Base-by-base conservation (phyloP, 2,888 invertebrate species). In the Neelides folsomi region DNA sequence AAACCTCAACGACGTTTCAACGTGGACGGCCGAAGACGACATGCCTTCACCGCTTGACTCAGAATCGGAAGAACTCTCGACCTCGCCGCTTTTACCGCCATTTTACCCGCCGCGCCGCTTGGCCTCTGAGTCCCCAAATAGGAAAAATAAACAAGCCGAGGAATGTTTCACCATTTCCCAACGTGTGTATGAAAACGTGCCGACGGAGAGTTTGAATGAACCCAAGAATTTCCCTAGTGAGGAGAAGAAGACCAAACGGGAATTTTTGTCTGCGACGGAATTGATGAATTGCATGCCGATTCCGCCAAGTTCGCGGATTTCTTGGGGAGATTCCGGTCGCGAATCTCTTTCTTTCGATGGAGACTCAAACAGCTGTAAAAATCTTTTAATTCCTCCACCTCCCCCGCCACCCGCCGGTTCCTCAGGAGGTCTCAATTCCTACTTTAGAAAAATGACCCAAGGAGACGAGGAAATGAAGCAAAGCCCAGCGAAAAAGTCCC, bases 301-400 rank as follows among this genome's bases (percentile, higher is more conserved):
- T 27, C 61, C 61, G 15, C 63, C 63, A 7, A 60, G 60, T 2
- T 60, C 60, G 5, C 37, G 63, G 42, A 57, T 60, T 15, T 62
- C 61, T 18, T 63, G 63, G 63, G 63, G 55, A 10, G 63, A 63
- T 42, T 55, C 55, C 48, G 63, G 63, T 1, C 38, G 63, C 19
- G 63, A 63, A 50, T 60, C 60, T 53, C 38, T 63, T 20, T 62
- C 61, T 56, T 63, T 63, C 53, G 63, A 63, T 53, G 63, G 63
- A 8, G 63, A 63, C 36, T 57, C 58, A 13, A 59, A 58, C 35
- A 62, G 61, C 35, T 60, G 59, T 10, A 55, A 60, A 37, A 63
- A 61, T 48, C 48, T 60, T 43, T 45, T 60, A 15, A 45, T 63
- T 15, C 58, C 58, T 49, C 62, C 62, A 10, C 56, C 62, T 20